phyloP scores from a whole-genome alignment of 2,888 invertebrate genomes.

The Drosophila niveifrons region DNA sequence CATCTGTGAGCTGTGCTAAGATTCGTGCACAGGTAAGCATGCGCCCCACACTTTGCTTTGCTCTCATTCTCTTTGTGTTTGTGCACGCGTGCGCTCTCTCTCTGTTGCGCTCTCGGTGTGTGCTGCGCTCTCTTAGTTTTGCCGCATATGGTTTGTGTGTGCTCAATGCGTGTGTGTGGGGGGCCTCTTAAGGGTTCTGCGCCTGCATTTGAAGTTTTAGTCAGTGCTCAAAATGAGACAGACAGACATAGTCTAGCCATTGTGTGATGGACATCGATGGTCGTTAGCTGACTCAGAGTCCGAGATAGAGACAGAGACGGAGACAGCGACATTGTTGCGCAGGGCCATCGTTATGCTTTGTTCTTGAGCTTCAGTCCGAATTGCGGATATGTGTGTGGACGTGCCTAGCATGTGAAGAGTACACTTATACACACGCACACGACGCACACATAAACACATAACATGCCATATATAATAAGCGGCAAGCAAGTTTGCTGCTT shows the following conservation, averaged over 20 bases:
- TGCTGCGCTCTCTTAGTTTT: constrained; percentile 26
- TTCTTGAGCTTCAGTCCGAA: constrained; percentile 69
- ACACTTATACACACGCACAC: background rate
- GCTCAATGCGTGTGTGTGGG: constrained; percentile 13
- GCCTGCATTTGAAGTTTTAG: constrained; percentile 32
- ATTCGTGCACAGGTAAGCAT: constrained; percentile 30
- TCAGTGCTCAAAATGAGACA: constrained; percentile 18
- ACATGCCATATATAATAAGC: background rate
- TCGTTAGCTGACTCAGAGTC: constrained; percentile 30
- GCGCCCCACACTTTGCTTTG: constrained; percentile 4
- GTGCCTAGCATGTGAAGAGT: constrained; percentile 60
- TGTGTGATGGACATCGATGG: constrained; percentile 46
- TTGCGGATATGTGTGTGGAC: constrained; percentile 71
- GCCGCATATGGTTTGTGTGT: constrained; percentile 2
- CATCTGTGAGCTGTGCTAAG: constrained; percentile 50
- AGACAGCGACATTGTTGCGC: constrained; percentile 19
- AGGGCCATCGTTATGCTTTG: constrained; percentile 53
- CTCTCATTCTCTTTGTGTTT: constrained; percentile 3
- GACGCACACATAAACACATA: background rate
- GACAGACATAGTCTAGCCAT: constrained; percentile 29
- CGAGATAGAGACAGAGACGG: background rate
- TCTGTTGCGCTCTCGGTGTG: background rate
- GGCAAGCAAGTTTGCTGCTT: constrained; percentile 25
- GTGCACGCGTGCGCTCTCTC: background rate
- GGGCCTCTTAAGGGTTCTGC: constrained; percentile 40